Conservation (phyloP, 2,113 vertebrate genomes). For the Natator depressus region DNA sequence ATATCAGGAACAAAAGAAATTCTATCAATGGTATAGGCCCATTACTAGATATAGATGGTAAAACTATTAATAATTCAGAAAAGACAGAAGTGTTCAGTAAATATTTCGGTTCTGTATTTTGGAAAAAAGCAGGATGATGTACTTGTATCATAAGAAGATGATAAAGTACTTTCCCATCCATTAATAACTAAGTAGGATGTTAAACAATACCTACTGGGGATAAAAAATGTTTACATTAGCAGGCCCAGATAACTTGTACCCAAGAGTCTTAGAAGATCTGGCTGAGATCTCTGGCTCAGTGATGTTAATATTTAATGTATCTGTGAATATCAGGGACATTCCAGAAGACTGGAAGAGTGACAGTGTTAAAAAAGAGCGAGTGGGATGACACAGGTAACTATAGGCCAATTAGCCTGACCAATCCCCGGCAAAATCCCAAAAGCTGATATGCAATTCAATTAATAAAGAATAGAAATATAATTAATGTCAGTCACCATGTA, state of each 20-base stretch:
- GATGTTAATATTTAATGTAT: conserved; percentile 20
- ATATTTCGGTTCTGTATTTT: conserved; percentile 17
- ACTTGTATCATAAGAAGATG: conserved; percentile 50
- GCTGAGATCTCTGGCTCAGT: not conserved
- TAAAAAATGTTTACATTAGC: not conserved
- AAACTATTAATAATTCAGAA: not conserved
- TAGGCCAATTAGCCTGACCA: not conserved
- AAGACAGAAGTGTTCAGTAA: not conserved
- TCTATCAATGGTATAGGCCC: not conserved
- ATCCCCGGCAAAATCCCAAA: not conserved
- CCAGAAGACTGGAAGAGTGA: not conserved
- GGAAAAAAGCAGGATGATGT: not conserved
- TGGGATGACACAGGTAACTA: not conserved
- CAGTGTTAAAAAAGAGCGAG: not conserved
- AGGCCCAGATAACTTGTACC: conserved; percentile 35
- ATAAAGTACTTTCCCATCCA: conserved; percentile 36
- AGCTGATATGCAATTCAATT: not conserved
- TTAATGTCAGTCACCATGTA: not conserved
- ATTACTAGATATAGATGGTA: not conserved
- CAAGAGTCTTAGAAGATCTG: conserved; percentile 38
- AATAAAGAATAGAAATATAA: not conserved
- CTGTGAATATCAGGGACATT: not conserved
- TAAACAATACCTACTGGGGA: not conserved
- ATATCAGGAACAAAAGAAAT: conserved; percentile 1
- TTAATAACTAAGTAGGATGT: not conserved